phyloP scores from a whole-genome alignment of 1,140 invertebrate genomes.

The Leptopilina boulardi region DNA sequence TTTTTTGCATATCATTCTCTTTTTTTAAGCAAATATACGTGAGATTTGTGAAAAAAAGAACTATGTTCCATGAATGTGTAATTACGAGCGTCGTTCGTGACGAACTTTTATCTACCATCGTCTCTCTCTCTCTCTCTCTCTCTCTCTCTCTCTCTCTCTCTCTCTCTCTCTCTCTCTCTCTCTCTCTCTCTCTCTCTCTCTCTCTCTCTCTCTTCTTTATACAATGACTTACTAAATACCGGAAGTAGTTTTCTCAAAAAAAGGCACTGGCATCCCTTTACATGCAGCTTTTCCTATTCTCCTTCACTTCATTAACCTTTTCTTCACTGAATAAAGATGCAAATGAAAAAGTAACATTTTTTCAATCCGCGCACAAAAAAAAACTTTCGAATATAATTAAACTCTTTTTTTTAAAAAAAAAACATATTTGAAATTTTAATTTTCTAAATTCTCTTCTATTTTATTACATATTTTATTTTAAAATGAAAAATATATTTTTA shows the following conservation, averaged over 20 bases:
- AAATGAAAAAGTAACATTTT: conserved; percentile 25
- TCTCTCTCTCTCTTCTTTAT: neutral
- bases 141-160: too few relatives aligned
- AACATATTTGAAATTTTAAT: neutral
- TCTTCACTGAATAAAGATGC: neutral
- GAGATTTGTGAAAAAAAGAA: conserved; percentile 1
- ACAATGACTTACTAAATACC: conserved; percentile 58
- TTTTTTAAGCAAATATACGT: conserved; percentile 15
- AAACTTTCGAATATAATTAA: neutral
- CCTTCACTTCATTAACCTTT: conserved; percentile 12
- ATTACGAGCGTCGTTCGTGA: conserved; percentile 2
- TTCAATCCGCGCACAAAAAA: neutral
- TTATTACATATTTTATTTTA: too few relatives aligned
- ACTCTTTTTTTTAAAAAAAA: too few relatives aligned
- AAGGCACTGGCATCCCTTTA: conserved; percentile 12
- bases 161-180: too few relatives aligned
- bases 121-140: too few relatives aligned
- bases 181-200: too few relatives aligned
- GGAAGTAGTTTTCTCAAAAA: conserved; percentile 59
- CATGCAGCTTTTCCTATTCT: neutral
- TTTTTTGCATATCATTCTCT: conserved; percentile 15
- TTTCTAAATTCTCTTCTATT: neutral
- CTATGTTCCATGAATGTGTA: neutral
- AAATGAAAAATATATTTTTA: too few relatives aligned
- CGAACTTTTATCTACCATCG: conserved; percentile 4